Conservation (phyloP, 1,140 invertebrate genomes). For the Tribolium castaneum region DNA sequence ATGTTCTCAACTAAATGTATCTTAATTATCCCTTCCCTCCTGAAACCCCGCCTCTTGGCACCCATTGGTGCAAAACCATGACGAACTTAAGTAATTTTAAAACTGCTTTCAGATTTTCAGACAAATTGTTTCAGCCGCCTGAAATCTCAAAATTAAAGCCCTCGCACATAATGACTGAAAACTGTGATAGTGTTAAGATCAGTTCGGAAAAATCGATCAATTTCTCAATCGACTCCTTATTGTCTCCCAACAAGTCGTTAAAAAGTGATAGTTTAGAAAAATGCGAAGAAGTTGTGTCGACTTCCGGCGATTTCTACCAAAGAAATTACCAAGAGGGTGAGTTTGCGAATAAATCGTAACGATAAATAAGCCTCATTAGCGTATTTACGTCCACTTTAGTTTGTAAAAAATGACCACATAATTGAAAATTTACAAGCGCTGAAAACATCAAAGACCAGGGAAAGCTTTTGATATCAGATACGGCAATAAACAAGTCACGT, state of each 20-base stretch:
- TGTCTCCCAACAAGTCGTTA: not conserved
- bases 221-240: slow-evolving; percentile 30
- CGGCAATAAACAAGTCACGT: slow-evolving; percentile 37
- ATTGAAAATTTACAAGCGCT: slow-evolving; percentile 42
- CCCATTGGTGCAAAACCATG: slow-evolving; percentile 41
- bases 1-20: slow-evolving; percentile 46
- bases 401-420: slow-evolving; percentile 19
- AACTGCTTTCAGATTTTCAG: slow-evolving; percentile 15
- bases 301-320: slow-evolving; percentile 28
- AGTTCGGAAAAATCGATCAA: slow-evolving; percentile 2
- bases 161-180: not conserved
- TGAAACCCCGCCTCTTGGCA: slow-evolving; percentile 35
- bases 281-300: slow-evolving; percentile 20
- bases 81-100: slow-evolving; percentile 28
- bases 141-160: not conserved
- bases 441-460: slow-evolving; percentile 34
- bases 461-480: slow-evolving; percentile 40
- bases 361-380: slow-evolving; percentile 31
- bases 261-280: not conserved
- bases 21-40: slow-evolving; percentile 47
- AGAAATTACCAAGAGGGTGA: slow-evolving; percentile 19
- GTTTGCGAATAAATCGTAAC: slow-evolving; percentile 7
- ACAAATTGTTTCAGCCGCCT: slow-evolving; percentile 19
- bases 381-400: not conserved
- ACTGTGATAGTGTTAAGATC: not conserved